These are phyloP conservation scores for Sorex fumeus DNA, from an alignment of 2,113 vertebrate genomes.

Conservation along the genomic window DNA sequence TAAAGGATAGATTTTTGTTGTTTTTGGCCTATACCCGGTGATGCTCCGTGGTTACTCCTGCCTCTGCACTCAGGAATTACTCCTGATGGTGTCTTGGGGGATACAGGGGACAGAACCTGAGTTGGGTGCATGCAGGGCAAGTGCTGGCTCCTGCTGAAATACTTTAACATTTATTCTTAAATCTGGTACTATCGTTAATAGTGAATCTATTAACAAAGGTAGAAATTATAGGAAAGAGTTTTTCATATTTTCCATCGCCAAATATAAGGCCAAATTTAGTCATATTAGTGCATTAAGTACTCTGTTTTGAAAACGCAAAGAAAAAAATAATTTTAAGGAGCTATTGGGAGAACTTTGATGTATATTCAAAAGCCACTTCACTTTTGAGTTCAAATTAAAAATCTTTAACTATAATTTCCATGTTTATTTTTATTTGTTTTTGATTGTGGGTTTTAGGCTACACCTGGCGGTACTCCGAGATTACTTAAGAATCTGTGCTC, in stretches of 20 bases:
- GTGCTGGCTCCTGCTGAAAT: too few relatives aligned
- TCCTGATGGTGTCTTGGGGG: too few relatives aligned
- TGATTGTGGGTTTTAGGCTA: too few relatives aligned
- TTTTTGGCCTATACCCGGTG: not conserved
- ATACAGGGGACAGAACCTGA: too few relatives aligned
- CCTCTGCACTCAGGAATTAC: too few relatives aligned
- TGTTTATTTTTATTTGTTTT: too few relatives aligned
- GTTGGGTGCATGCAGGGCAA: too few relatives aligned
- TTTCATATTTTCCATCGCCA: not conserved
- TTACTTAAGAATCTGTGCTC: too few relatives aligned
- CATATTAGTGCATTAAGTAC: not conserved
- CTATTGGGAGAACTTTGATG: constrained; percentile 29
- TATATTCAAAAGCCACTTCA: not conserved
- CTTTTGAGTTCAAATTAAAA: constrained; percentile 52
- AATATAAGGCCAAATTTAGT: not conserved
- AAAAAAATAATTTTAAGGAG: constrained; percentile 15
- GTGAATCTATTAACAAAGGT: not conserved
- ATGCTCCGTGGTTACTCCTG: too few relatives aligned
- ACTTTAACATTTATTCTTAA: not conserved
- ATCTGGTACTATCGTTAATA: too few relatives aligned
- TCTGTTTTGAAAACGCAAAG: constrained; percentile 1
- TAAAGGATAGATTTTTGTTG: constrained; percentile 29
- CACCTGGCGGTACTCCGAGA: too few relatives aligned
- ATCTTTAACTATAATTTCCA: not conserved
- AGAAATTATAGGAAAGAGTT: not conserved